Base-by-base conservation (phyloP, 2,888 invertebrate genomes). In the Lepidocyrtoides sp. region DNA sequence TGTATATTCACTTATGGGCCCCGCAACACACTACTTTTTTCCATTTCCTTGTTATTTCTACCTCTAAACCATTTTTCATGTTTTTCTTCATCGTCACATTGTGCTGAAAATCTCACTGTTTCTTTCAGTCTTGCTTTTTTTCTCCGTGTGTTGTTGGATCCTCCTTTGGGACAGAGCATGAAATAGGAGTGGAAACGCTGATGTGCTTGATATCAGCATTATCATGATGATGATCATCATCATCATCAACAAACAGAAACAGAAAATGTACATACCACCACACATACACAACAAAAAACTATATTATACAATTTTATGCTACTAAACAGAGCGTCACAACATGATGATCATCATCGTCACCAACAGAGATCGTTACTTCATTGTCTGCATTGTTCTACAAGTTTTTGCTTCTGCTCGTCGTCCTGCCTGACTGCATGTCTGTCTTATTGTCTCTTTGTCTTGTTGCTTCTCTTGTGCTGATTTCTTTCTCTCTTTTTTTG, bases 141-240 rank as follows among this genome's bases (percentile, higher is more conserved):
- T 72, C 8, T 20, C 12, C 41, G 44, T 14, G 32, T 41, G 29
- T 72, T 23, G 72, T 32, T 66, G 81, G 63, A 48, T 66, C 81
- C 81, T 88, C 88, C 88, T 51, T 54, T 51, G 88, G 88, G 88
- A 88, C 79, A 23, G 17, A 60, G 63, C 20, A 63, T 66, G 88
- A 69, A 88, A n/a, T 60, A 54, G 36, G 51, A 69, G 69, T 29
- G 81, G 29, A 36, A 7, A 60, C 26, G 44, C 29, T 63, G 44
- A 44, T 26, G 36, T 48, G 41, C 26, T 14, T 32, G 23, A 66
- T 44, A 63, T 66, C 63, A 63, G 41, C 36, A 36, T 54, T 41
- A 72, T 75, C 48, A 75, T 44, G 20, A 72, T 75, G 20, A 60
- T 41, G 5, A 10, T 41, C 41, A 10, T 41, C 41, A 7, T 41